Evolutionary conservation across 2,113 vertebrate species (phyloP).

Genomic region (Salvelinus namaycush): DNA sequence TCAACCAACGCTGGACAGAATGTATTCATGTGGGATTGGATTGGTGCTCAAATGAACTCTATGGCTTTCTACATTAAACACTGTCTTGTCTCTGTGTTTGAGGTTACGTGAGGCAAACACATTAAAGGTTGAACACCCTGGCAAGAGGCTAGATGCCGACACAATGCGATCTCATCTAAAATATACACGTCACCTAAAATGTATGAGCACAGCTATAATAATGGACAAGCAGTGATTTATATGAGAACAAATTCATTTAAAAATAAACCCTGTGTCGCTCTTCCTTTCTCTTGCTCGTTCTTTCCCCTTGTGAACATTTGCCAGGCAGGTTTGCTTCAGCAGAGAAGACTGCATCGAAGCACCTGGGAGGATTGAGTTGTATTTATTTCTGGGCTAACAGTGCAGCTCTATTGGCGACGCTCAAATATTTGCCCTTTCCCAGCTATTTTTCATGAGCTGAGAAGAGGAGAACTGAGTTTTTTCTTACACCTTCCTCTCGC

Average conservation of each 20-base stretch:
- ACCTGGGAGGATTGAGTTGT: slow-evolving; percentile 1
- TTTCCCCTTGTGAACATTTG: background rate
- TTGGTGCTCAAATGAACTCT: background rate
- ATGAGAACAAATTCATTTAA: background rate
- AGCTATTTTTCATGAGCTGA: slow-evolving; percentile 21
- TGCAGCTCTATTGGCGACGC: slow-evolving; percentile 11
- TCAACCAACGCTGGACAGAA: background rate
- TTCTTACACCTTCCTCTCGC: background rate
- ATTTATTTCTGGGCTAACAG: slow-evolving; percentile 29
- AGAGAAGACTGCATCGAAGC: background rate
- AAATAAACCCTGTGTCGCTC: background rate
- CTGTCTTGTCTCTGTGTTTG: too few species aligned
- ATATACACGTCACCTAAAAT: slow-evolving; percentile 9
- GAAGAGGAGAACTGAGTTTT: background rate
- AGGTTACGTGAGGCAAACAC: too few species aligned
- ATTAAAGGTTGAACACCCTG: background rate
- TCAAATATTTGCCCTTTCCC: slow-evolving; percentile 45
- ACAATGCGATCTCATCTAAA: background rate
- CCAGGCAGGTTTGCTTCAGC: background rate
- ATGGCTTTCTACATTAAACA: background rate
- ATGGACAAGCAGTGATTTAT: background rate
- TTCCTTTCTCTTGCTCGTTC: background rate
- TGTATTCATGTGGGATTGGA: background rate
- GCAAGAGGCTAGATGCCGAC: background rate
- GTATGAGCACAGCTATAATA: background rate